These are phyloP conservation scores for Iselma pallidipennis DNA, from an alignment of 2,888 invertebrate species.

Conservation along the genomic window DNA sequence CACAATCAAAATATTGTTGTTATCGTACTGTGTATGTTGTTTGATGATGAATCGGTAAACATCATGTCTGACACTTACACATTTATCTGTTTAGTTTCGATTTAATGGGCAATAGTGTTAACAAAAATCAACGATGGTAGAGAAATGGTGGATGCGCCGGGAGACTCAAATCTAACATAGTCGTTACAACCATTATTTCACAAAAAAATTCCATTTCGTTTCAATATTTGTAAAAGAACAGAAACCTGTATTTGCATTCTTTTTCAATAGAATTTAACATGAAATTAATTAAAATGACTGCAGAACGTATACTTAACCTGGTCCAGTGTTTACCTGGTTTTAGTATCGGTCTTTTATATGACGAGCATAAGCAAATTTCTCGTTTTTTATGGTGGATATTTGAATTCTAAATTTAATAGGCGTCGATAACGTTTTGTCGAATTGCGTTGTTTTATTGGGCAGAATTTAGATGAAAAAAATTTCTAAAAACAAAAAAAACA, in stretches of 20 bases:
- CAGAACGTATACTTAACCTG: slow-evolving; percentile 8
- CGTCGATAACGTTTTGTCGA: background rate
- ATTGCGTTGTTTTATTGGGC: background rate
- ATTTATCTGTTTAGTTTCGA: background rate
- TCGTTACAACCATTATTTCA: too few species aligned
- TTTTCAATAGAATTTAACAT: too few species aligned
- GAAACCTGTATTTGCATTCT: too few species aligned
- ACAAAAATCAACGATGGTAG: background rate
- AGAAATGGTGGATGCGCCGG: background rate
- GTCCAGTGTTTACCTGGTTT: slow-evolving; percentile 11
- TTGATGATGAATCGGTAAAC: background rate
- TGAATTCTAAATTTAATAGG: background rate
- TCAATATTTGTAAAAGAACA: too few species aligned
- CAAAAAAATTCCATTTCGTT: too few species aligned
- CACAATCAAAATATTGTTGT: background rate
- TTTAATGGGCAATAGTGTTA: background rate
- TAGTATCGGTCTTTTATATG: slow-evolving; percentile 4
- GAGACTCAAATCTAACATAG: too few species aligned
- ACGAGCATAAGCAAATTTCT: background rate
- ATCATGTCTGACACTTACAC: background rate
- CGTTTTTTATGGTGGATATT: slow-evolving; percentile 4
- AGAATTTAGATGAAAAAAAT: background rate
- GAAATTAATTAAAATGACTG: slow-evolving; percentile 12
- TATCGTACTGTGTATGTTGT: background rate
- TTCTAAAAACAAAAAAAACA: too few species aligned